Conservation (phyloP, 2,797 vertebrate species). For the Hydrolagus colliei region DNA sequence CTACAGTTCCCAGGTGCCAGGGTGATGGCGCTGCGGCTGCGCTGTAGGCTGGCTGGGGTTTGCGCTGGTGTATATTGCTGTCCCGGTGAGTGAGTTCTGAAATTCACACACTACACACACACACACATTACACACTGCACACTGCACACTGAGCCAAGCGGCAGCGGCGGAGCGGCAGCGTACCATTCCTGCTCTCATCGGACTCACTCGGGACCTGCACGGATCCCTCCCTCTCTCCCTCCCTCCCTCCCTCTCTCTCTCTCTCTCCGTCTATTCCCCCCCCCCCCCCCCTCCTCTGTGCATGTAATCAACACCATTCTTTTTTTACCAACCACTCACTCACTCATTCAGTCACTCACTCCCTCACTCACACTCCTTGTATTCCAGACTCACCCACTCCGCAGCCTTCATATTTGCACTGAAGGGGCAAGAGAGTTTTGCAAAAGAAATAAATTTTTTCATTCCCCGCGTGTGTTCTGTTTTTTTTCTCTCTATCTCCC, state of each 20-base stretch:
- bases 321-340: constrained; percentile 36
- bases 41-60: not conserved
- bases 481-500: constrained; percentile 40
- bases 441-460: constrained; percentile 28
- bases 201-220: constrained; percentile 23
- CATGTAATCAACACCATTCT: constrained; percentile 64
- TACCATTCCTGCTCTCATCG: constrained; percentile 25
- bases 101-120: constrained; percentile 14
- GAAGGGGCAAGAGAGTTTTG: constrained; percentile 17
- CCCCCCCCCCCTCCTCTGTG: constrained; percentile 48
- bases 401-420: not conserved
- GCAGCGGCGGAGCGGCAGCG: constrained; percentile 17
- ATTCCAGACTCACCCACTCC: constrained; percentile 23
- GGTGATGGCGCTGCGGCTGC: not conserved
- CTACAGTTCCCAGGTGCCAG: constrained; percentile 27
- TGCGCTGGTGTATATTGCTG: constrained; percentile 22
- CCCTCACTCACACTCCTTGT: constrained; percentile 1
- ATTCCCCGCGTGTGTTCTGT: constrained; percentile 13
- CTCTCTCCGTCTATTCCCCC: constrained; percentile 40
- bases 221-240: constrained; percentile 40
- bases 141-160: constrained; percentile 27
- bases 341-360: constrained; percentile 19
- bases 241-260: constrained; percentile 46
- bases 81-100: constrained; percentile 31
- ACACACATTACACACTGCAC: constrained; percentile 9